A percentile compares a stretch with the other conserved stretches of the same genome.
These are phyloP conservation scores for Calephelis nemesis DNA, from an alignment of 1,140 invertebrate genomes.

Conservation along the genomic window DNA sequence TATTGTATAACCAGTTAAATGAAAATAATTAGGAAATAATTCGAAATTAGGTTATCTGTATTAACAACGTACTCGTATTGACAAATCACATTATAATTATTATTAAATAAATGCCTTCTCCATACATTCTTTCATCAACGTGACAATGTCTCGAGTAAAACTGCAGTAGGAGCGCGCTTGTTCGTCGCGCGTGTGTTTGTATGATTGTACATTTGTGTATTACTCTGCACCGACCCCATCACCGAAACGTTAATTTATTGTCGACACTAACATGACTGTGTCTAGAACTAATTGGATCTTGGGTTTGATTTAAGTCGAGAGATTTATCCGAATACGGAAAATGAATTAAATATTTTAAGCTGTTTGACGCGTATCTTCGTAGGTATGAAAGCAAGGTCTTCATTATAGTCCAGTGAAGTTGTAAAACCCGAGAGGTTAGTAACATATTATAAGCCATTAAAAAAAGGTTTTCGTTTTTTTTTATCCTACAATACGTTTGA, in stretches of 20 bases:
- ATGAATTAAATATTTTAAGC: too few relatives aligned
- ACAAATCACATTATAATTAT: too few relatives aligned
- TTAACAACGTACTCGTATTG: too few relatives aligned
- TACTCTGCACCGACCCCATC: slow-evolving; percentile 8
- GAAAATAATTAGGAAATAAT: too few relatives aligned
- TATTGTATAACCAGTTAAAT: too few relatives aligned
- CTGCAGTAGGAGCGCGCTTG: slow-evolving; percentile 33
- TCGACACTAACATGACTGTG: slow-evolving; percentile 38
- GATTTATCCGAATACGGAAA: background rate
- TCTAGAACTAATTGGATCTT: slow-evolving; percentile 32
- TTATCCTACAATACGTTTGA: too few relatives aligned
- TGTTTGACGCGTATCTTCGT: too few relatives aligned
- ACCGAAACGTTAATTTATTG: slow-evolving; percentile 40
- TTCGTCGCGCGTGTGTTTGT: slow-evolving; percentile 27
- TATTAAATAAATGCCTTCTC: slow-evolving; percentile 5
- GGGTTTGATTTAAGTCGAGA: slow-evolving; percentile 7
- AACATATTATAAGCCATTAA: too few relatives aligned
- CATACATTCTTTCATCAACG: slow-evolving; percentile 21
- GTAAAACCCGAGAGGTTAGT: too few relatives aligned
- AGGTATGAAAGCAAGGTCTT: background rate
- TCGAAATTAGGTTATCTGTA: too few relatives aligned
- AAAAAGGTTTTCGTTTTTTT: too few relatives aligned
- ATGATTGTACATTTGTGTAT: slow-evolving; percentile 18
- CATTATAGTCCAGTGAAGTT: background rate
- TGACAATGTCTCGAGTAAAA: slow-evolving; percentile 35